Percentiles rank a stretch among this genome's conserved stretches.
Evolutionary conservation across 1,140 invertebrate species (phyloP).

Genomic region (Aradophagus sp.): DNA sequence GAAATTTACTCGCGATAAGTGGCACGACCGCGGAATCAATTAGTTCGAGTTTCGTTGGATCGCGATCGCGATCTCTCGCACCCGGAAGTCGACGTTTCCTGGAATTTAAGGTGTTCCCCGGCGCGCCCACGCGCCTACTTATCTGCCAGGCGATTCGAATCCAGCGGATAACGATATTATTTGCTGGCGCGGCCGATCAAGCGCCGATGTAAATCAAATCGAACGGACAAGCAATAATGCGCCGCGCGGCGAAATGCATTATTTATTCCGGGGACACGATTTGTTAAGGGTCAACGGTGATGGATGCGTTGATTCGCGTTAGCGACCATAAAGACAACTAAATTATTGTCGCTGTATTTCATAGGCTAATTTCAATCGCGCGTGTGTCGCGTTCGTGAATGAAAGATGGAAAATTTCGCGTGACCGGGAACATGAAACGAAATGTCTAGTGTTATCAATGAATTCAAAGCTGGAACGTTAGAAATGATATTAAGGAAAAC

Average conservation of each 20-base stretch:
- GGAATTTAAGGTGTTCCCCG: conserved; percentile 46
- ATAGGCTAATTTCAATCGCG: neutral
- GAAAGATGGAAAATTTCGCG: no score
- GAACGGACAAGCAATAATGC: conserved; percentile 17
- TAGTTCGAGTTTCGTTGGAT: no score
- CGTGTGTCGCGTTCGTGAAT: neutral
- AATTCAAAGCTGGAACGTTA: no score
- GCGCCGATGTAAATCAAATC: conserved; percentile 32
- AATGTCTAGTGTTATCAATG: no score
- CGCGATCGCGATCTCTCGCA: no score
- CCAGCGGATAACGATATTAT: conserved; percentile 50
- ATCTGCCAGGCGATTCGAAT: conserved; percentile 34
- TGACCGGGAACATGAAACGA: no score
- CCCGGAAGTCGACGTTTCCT: conserved; percentile 53
- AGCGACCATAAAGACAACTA: conserved; percentile 17
- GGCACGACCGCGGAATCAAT: no score
- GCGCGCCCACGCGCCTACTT: conserved; percentile 33
- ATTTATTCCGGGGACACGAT: conserved; percentile 36
- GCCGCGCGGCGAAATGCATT: conserved; percentile 29
- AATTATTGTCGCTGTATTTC: conserved; percentile 21
- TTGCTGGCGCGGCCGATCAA: conserved; percentile 31
- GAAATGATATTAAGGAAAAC: no score
- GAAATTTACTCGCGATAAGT: no score
- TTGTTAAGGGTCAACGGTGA: conserved; percentile 37
- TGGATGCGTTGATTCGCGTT: conserved; percentile 32